Evolutionary conservation across 2,797 vertebrate species (phyloP).

Genomic region (Anguilla marmorata): DNA sequence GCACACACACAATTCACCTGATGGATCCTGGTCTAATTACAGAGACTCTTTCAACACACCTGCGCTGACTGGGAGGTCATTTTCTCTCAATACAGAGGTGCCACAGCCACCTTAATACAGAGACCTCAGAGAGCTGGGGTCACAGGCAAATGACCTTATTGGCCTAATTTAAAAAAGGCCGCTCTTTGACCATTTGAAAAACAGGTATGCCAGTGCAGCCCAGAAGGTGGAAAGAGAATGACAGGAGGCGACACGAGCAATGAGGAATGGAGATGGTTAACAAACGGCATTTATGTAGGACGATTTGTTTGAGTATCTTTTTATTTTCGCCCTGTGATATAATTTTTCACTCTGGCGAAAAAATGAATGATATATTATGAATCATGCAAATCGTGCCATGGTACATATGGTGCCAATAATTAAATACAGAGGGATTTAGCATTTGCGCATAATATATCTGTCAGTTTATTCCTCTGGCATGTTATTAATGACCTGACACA

Average conservation of each 20-base stretch:
- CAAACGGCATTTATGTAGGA: neutral
- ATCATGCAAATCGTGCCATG: neutral
- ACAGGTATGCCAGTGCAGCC: neutral
- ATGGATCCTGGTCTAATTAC: slow-evolving; percentile 52
- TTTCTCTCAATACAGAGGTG: slow-evolving; percentile 80
- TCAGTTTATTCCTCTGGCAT: neutral
- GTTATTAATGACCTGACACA: neutral
- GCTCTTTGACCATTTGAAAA: neutral
- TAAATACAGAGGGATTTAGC: neutral
- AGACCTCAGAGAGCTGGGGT: neutral
- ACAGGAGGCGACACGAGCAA: neutral
- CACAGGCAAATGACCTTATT: neutral
- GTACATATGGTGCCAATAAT: neutral
- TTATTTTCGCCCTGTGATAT: neutral
- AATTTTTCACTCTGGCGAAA: neutral
- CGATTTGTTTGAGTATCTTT: neutral
- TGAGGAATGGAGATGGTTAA: neutral
- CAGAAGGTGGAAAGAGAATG: neutral
- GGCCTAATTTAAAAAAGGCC: neutral
- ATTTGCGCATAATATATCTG: neutral
- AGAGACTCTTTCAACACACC: slow-evolving; percentile 81
- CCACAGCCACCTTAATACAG: slow-evolving; percentile 62
- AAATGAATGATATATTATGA: neutral
- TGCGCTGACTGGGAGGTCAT: slow-evolving; percentile 77
- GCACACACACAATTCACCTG: neutral